phyloP scores from a whole-genome alignment of 1,140 invertebrate genomes.

The Drepana arcuata region DNA sequence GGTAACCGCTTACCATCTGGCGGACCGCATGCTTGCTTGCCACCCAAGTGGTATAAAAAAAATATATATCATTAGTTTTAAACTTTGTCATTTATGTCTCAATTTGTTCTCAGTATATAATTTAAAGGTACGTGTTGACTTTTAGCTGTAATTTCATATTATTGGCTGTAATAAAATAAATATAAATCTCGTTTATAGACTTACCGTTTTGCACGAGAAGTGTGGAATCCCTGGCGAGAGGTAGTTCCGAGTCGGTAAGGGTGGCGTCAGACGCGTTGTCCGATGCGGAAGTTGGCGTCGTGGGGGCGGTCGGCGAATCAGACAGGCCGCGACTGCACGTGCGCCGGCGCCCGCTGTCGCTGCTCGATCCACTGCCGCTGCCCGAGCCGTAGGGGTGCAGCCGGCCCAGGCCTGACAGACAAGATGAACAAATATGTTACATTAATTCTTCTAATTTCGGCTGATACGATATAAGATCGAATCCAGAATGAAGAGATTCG shows the following conservation, averaged over 20 bases:
- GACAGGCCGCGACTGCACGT: constrained; percentile 77
- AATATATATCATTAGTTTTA: too few species aligned
- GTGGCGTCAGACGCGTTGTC: constrained; percentile 88
- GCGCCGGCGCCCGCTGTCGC: constrained; percentile 70
- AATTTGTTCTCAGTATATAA: too few species aligned
- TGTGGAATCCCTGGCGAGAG: constrained; percentile 82
- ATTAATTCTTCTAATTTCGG: too few species aligned
- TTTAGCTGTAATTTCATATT: neutral
- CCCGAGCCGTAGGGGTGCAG: constrained; percentile 81
- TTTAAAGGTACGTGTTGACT: neutral
- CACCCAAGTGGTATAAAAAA: too few species aligned
- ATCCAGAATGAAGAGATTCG: too few species aligned
- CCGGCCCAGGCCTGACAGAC: constrained; percentile 78
- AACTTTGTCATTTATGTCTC: too few species aligned
- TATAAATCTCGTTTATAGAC: constrained; percentile 21
- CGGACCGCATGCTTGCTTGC: too few species aligned
- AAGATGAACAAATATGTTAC: too few species aligned
- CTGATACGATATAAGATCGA: too few species aligned
- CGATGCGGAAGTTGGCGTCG: constrained; percentile 75
- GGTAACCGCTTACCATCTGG: too few species aligned
- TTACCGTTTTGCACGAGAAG: constrained; percentile 86
- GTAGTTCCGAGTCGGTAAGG: constrained; percentile 84
- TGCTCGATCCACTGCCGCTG: constrained; percentile 72
- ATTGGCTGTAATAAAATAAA: too few species aligned
- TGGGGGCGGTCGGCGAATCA: constrained; percentile 80